These are phyloP conservation scores for Seriola quinqueradiata DNA, from an alignment of 2,113 vertebrate genomes.

Conservation along the genomic window DNA sequence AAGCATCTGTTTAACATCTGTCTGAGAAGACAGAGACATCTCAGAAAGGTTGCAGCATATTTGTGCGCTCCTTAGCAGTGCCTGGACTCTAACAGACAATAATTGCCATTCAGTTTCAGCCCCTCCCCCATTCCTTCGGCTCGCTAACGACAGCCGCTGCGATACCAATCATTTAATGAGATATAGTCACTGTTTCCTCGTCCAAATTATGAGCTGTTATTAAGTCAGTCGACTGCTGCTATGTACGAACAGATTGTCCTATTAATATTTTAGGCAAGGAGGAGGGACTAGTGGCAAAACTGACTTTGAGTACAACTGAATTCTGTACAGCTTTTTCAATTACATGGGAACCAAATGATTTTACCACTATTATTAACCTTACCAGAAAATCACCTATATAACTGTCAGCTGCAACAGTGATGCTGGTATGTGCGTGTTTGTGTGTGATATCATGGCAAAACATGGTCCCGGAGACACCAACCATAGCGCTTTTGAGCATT, in stretches of 20 bases:
- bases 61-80: constrained; percentile 32
- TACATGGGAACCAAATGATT: constrained; percentile 26
- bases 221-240: constrained; percentile 67
- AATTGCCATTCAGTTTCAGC: constrained; percentile 35
- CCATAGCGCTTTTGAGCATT: too few species aligned
- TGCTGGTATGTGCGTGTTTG: too few species aligned
- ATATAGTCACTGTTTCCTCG: constrained; percentile 71
- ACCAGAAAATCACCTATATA: constrained; percentile 23
- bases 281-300: constrained; percentile 58
- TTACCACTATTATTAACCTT: background rate
- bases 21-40: constrained; percentile 47
- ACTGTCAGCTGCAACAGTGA: too few species aligned
- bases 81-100: constrained; percentile 50
- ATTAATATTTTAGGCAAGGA: constrained; percentile 76
- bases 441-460: too few species aligned
- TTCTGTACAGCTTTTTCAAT: constrained; percentile 59
- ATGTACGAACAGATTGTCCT: constrained; percentile 73
- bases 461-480: too few species aligned
- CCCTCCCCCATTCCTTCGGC: constrained; percentile 25
- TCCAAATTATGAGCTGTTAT: constrained; percentile 74
- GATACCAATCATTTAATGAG: constrained; percentile 68
- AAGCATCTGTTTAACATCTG: constrained; percentile 52
- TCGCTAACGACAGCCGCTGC: constrained; percentile 54
- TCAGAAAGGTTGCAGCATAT: constrained; percentile 51
- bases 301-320: constrained; percentile 72